Percentiles rank a stretch among this genome's conserved stretches.
phyloP scores from a whole-genome alignment of 2,113 vertebrate species.

The Antechinus flavipes region DNA sequence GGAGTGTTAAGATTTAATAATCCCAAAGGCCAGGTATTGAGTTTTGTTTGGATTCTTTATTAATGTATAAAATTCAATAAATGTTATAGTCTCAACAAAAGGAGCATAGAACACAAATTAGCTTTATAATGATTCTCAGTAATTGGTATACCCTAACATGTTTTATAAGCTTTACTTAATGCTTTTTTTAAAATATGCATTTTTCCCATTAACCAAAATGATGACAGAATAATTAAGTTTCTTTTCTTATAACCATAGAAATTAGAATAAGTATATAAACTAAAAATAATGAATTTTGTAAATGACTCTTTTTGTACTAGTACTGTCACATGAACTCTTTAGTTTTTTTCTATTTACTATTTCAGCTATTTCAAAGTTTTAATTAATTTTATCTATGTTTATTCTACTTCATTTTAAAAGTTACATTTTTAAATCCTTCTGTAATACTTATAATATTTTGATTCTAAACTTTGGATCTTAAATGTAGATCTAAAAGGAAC shows the following conservation, averaged over 20 bases:
- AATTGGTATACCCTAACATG: slow-evolving; percentile 50
- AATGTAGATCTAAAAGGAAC: neutral
- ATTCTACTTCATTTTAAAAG: neutral
- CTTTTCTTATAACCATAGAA: neutral
- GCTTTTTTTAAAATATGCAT: slow-evolving; percentile 54
- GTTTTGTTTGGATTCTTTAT: slow-evolving; percentile 50
- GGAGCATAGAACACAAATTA: slow-evolving; percentile 22
- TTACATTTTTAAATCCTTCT: neutral
- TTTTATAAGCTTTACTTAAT: slow-evolving; percentile 58
- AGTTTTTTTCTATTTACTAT: too few relatives aligned
- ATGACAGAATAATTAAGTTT: slow-evolving; percentile 7
- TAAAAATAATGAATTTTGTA: slow-evolving; percentile 39
- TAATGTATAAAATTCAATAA: slow-evolving; percentile 56
- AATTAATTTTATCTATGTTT: neutral
- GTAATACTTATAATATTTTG: neutral
- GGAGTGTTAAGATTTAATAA: slow-evolving; percentile 53
- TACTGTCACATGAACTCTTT: neutral
- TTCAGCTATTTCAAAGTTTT: neutral
- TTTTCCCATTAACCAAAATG: slow-evolving; percentile 20
- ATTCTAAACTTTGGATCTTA: neutral
- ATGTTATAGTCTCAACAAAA: slow-evolving; percentile 52
- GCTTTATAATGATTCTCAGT: slow-evolving; percentile 49
- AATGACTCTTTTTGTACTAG: neutral
- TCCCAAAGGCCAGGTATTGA: slow-evolving; percentile 40
- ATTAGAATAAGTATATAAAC: neutral